Evolutionary conservation across 1,140 invertebrate genomes (phyloP), one percentile per base, ranked within the genome.

Genomic region (Magallana ariakensis): DNA sequence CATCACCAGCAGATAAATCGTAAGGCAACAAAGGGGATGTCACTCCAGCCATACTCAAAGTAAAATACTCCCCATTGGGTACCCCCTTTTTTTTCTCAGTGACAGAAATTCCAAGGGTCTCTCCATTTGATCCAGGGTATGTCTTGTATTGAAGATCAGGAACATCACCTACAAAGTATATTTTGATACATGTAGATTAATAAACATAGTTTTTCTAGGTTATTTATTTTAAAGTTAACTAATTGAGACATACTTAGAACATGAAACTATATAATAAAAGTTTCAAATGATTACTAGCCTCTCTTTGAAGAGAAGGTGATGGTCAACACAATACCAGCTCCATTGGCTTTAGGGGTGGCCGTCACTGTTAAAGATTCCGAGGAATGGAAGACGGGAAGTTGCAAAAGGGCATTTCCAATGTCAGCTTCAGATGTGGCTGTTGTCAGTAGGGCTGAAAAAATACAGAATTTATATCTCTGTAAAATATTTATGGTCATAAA

Each of bases 21-120:
- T 62, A 15, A 6, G 54, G 15, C 13, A 92, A 80, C 0, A 82
- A 80, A 2, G 91, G 87, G 8, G 91, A 89, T 15, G 89, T 81
- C 3, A 90, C 57, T 26, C 85, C 88, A 11, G 90, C 89, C 33
- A 92, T 89, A 0, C 19, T 84, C 13, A 92, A 57, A 0, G 83
- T 85, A 58, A 91, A 90, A 62, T 66, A 58, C 5, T 86, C 60
- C 15, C 89, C 84, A 80, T 82, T 91, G 1, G 91, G 84, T 22
- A 86, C 85, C 33, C 92, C 92, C 1, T 84, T 87, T 26, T 80
- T 90, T 11, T 62, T 83, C 58, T 92, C 85, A 7, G 83, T 60
- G 0, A 92, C 89, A 1, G 85, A 84, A 9, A 88, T 62, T 11
- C 83, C 84, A 0, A 92, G 55, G 58, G 70, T 81, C 16, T 84